Percentiles rank a stretch among this genome's conserved stretches.
phyloP scores from a whole-genome alignment of 1,140 invertebrate species.

The Sesamia nonagrioides region DNA sequence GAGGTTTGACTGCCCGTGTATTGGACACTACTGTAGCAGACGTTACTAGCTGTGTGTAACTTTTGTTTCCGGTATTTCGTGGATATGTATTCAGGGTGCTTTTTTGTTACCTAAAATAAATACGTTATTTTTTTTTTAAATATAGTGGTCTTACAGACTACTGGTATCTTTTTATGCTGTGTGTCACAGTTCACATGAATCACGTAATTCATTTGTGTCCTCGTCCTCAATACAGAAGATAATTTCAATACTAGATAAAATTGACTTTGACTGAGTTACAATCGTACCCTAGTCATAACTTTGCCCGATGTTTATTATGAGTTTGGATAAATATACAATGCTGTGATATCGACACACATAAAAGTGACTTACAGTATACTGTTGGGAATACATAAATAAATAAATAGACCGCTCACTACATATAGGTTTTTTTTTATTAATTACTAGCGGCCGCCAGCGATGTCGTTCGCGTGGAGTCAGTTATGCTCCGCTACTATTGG shows the following conservation, averaged over 20 bases:
- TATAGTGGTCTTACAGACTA: not conserved
- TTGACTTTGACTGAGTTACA: constrained; percentile 13
- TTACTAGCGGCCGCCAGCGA: no score
- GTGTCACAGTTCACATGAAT: constrained; percentile 15
- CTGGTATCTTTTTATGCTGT: not conserved
- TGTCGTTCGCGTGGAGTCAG: no score
- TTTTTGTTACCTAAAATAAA: no score
- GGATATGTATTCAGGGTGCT: no score
- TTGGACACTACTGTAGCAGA: no score
- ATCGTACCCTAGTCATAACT: constrained; percentile 29
- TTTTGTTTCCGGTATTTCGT: no score
- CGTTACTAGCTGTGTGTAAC: no score
- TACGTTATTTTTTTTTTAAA: no score
- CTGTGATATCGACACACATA: constrained; percentile 5
- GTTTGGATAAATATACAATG: not conserved
- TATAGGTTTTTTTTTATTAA: no score
- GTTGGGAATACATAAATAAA: not conserved
- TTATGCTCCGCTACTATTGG: no score
- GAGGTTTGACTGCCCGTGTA: no score
- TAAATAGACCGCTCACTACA: not conserved
- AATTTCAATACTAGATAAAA: constrained; percentile 49
- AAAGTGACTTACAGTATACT: not conserved
- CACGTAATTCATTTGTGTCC: constrained; percentile 43
- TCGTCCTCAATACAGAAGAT: constrained; percentile 39
- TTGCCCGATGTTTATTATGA: constrained; percentile 2